phyloP scores from a whole-genome alignment of 2,888 invertebrate genomes.

The Rhodophaea formosa region DNA sequence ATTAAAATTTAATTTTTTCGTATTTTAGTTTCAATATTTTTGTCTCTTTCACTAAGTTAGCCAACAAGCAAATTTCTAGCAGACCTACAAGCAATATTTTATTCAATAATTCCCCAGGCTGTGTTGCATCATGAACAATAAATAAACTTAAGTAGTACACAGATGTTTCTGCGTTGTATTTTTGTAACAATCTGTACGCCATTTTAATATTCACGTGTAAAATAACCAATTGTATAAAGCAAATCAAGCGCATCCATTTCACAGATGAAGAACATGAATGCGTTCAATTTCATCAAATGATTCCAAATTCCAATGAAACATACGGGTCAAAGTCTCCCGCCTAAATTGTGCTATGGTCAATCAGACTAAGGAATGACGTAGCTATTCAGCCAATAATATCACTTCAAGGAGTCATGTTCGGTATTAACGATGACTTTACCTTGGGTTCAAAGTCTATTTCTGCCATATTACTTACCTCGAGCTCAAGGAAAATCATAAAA shows the following conservation, averaged over 20 bases:
- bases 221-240: too few species aligned
- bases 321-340: background rate
- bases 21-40: too few species aligned
- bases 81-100: too few species aligned
- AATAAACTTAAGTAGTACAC: too few species aligned
- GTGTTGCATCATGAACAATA: too few species aligned
- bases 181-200: too few species aligned
- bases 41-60: too few species aligned
- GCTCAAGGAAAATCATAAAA: background rate
- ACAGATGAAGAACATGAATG: background rate
- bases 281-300: background rate
- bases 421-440: background rate
- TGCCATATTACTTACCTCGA: constrained; percentile 1
- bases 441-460: background rate
- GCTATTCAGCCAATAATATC: background rate
- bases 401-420: background rate
- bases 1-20: too few species aligned
- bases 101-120: too few species aligned
- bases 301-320: background rate
- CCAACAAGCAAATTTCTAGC: too few species aligned
- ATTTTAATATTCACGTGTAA: too few species aligned
- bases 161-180: too few species aligned
- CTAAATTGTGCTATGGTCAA: background rate
- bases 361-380: background rate
- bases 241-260: background rate